Base-by-base conservation (phyloP, 1,140 invertebrate species). In the Anadara kagoshimensis region DNA sequence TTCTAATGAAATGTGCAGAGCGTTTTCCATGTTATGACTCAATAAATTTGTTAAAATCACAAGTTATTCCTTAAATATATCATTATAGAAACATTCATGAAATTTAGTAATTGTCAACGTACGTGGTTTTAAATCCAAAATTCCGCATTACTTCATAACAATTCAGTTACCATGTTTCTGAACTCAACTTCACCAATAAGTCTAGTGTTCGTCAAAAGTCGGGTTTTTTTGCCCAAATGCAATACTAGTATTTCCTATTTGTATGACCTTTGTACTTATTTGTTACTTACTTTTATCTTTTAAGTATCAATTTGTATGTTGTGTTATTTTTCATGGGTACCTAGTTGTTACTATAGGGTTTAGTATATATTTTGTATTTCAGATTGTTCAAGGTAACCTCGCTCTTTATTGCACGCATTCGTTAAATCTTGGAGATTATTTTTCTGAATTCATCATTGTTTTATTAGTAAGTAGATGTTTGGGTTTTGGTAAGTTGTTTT, bases 301-400 rank as follows among this genome's bases (percentile, higher is more conserved):
- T n/a, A n/a, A n/a, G n/a, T n/a, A n/a, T n/a, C n/a, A n/a, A n/a
- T n/a, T n/a, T n/a, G n/a, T n/a, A n/a, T n/a, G n/a, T n/a, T n/a
- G n/a, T n/a, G n/a, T n/a, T n/a, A n/a, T n/a, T n/a, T n/a, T n/a
- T n/a, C n/a, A n/a, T n/a, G n/a, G n/a, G n/a, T n/a, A n/a, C n/a
- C 29, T 36, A 36, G 29, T 36, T 36, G 29, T 36, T 3, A 36
- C 29, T 36, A 7, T 1, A 45, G 43, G 49, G 5, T 45, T 61
- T 14, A 11, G 12, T 51, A 12, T 12, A 70, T n/a, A 14, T 41
- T 14, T 26, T 43, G 64, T 41, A 66, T 71, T 78, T 71, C 69
- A 88, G 87, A 77, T 87, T 51, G 85, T 87, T n/a, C 87, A 88
- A 75, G 83, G 85, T 8, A 88, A 88, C 63, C 61, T 87, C 5